phyloP scores from a whole-genome alignment of 2,797 vertebrate species.

The Danio jaintianensis region DNA sequence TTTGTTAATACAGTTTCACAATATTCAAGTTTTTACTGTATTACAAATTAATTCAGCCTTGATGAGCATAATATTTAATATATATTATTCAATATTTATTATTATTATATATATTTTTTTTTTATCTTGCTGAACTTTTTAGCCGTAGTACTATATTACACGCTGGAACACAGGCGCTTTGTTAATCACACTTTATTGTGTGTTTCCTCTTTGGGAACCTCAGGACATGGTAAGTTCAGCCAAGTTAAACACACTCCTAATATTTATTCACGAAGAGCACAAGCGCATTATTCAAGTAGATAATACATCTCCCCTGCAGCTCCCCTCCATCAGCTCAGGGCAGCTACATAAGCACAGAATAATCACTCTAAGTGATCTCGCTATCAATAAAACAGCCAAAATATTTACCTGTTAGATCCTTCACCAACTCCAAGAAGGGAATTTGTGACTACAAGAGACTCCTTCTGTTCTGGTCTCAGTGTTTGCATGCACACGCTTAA shows the following conservation, averaged over 20 bases:
- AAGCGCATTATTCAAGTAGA: constrained; percentile 67
- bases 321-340: constrained; percentile 53
- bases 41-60: not conserved
- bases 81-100: too few relatives aligned
- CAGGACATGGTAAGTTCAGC: constrained; percentile 67
- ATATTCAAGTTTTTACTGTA: not conserved
- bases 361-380: constrained; percentile 23
- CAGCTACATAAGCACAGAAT: constrained; percentile 38
- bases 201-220: constrained; percentile 49
- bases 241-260: constrained; percentile 58
- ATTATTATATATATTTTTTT: too few relatives aligned
- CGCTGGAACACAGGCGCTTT: not conserved
- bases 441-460: not conserved
- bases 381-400: constrained; percentile 29
- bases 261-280: constrained; percentile 71
- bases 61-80: not conserved
- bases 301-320: constrained; percentile 59
- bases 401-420: constrained; percentile 16
- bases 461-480: not conserved
- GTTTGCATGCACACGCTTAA: constrained; percentile 4
- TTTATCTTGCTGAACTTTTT: not conserved
- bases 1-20: not conserved
- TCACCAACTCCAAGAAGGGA: constrained; percentile 15
- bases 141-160: not conserved
- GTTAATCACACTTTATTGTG: constrained; percentile 49